Evolutionary conservation across 1,140 invertebrate species (phyloP).

Genomic region (Lordiphosa mommai): DNA sequence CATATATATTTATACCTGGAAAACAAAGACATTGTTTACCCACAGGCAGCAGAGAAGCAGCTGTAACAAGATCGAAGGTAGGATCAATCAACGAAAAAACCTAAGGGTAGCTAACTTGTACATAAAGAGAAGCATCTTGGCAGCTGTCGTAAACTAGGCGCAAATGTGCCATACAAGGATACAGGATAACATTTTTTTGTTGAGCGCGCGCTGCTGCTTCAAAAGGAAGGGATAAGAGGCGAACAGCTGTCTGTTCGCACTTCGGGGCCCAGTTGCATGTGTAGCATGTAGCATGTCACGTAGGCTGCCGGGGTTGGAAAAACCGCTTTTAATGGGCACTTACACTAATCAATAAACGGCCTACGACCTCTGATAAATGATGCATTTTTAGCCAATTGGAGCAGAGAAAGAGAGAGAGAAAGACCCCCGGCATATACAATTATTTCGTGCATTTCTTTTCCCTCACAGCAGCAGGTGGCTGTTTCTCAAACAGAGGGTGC

Average conservation of each 20-base stretch:
- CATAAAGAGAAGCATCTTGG: conserved; percentile 26
- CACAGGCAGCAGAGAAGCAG: conserved; percentile 24
- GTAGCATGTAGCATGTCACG: conserved; percentile 20
- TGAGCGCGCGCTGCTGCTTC: conserved; percentile 22
- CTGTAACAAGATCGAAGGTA: conserved; percentile 60
- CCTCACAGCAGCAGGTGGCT: conserved; percentile 36
- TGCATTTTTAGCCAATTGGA: conserved; percentile 49
- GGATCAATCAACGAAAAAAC: conserved; percentile 62
- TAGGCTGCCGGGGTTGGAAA: conserved; percentile 10
- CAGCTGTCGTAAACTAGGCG: conserved; percentile 71
- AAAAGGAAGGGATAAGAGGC: conserved; percentile 21
- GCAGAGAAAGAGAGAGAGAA: not conserved
- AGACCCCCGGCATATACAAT: not conserved
- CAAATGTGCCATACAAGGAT: conserved; percentile 38
- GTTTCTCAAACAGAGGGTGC: conserved; percentile 30
- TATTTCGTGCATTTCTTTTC: conserved; percentile 12
- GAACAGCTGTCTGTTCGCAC: conserved; percentile 54
- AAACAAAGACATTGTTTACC: not conserved
- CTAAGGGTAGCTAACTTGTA: conserved; percentile 39
- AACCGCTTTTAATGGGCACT: conserved; percentile 26
- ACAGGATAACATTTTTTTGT: conserved; percentile 10
- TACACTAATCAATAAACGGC: conserved; percentile 65
- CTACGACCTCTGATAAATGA: conserved; percentile 30
- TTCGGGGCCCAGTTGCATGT: no score
- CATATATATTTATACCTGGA: not conserved